A percentile compares a stretch with the other conserved stretches of the same genome.
Evolutionary conservation across 2,888 invertebrate genomes (phyloP).

Genomic region (Quadroppia sp.): DNA sequence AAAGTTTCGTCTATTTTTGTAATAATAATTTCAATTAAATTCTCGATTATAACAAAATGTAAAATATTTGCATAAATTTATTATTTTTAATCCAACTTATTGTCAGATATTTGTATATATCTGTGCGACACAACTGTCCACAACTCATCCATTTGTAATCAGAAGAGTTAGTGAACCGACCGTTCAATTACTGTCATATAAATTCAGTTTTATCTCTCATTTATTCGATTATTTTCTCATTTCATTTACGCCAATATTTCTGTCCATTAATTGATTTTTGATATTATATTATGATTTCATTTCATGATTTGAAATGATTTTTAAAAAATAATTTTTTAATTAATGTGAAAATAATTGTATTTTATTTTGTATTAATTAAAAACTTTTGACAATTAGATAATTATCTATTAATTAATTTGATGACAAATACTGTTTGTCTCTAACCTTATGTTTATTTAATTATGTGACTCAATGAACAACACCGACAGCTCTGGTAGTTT

Average conservation of each 20-base stretch:
- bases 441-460: not conserved
- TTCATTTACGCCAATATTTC: conserved; percentile 8
- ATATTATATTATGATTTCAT: not conserved
- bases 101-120: not conserved
- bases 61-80: conserved; percentile 16
- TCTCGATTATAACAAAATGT: not conserved
- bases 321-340: not conserved
- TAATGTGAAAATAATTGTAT: not conserved
- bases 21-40: not conserved
- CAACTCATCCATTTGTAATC: not conserved
- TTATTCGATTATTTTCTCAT: conserved; percentile 20
- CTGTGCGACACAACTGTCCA: not conserved
- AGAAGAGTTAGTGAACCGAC: not conserved
- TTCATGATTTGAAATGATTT: not conserved
- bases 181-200: conserved; percentile 1
- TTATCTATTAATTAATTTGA: not conserved
- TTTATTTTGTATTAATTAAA: not conserved
- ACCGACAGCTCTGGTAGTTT: not conserved
- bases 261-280: not conserved
- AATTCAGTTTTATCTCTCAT: conserved; percentile 11
- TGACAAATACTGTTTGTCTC: conserved; percentile 8
- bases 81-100: not conserved
- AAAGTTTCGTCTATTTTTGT: not conserved
- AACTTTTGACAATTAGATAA: not conserved
- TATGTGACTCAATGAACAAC: not conserved